phyloP scores from a whole-genome alignment of 1,140 invertebrate species.

The Penaeus japonicus region DNA sequence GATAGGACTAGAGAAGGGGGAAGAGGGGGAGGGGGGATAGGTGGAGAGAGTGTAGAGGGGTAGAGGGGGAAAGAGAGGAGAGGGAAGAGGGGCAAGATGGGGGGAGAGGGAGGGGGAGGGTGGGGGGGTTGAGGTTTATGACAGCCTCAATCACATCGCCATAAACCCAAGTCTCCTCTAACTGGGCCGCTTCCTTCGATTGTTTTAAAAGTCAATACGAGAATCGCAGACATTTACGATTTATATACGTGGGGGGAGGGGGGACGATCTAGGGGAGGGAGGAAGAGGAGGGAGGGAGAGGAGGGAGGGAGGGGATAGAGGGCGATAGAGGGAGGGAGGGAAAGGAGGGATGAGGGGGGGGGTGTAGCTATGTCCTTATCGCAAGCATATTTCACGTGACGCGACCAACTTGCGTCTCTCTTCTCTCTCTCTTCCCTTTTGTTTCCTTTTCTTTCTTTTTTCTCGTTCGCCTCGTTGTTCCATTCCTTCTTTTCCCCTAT shows the following conservation, averaged over 20 bases:
- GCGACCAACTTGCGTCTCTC: too few relatives aligned
- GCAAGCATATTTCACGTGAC: too few relatives aligned
- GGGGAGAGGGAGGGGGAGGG: neutral
- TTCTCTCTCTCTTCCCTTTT: too few relatives aligned
- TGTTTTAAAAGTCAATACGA: constrained; percentile 40
- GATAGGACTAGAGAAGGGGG: too few relatives aligned
- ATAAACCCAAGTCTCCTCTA: neutral
- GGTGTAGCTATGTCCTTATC: too few relatives aligned
- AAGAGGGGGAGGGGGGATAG: too few relatives aligned
- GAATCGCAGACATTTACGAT: neutral
- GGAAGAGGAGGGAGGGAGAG: neutral
- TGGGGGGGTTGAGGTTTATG: constrained; percentile 24
- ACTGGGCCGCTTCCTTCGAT: constrained; percentile 35
- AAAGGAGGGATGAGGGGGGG: neutral
- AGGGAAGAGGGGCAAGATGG: neutral
- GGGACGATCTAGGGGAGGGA: neutral
- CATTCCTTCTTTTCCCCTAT: too few relatives aligned
- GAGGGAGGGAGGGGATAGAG: neutral
- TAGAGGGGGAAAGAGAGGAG: neutral
- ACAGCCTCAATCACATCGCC: constrained; percentile 15
- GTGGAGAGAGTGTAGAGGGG: too few relatives aligned
- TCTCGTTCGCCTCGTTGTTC: neutral
- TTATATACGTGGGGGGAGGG: neutral
- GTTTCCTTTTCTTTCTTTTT: neutral
- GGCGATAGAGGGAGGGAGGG: neutral